Evolutionary conservation across 2,888 invertebrate genomes (phyloP).

Genomic region (Arrhopalites spinosus): DNA sequence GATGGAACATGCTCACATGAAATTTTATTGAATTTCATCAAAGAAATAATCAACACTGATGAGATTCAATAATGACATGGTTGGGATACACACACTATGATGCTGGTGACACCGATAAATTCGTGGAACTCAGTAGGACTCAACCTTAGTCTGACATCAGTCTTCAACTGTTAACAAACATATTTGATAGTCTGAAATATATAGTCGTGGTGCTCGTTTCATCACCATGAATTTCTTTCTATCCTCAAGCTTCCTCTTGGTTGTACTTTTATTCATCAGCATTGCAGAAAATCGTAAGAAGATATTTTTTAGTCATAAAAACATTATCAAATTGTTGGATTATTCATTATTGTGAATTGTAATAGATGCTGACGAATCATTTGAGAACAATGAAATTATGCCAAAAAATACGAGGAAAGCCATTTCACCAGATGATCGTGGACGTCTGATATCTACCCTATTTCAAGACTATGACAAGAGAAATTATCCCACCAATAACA

Average conservation of each 20-base stretch:
- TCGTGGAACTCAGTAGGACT: no score
- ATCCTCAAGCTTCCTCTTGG: neutral
- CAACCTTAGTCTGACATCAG: no score
- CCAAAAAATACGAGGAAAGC: neutral
- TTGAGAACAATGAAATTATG: constrained; percentile 10
- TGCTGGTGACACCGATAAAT: no score
- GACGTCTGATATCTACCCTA: constrained; percentile 36
- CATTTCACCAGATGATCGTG: constrained; percentile 32
- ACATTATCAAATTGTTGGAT: neutral
- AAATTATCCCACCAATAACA: constrained; percentile 42
- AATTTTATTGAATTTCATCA: no score
- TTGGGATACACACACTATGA: no score
- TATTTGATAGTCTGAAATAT: no score
- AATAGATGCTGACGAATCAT: neutral
- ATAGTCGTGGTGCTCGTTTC: neutral
- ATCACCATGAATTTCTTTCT: neutral
- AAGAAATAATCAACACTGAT: no score
- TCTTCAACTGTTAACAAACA: no score
- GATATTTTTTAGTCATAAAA: neutral
- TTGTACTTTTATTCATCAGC: neutral
- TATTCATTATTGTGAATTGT: neutral
- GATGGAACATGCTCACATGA: no score
- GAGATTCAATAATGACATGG: no score
- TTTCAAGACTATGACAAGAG: constrained; percentile 40
- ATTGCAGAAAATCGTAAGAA: neutral